Conservation (phyloP, 2,888 invertebrate genomes). For the Microplitis deprimator region DNA sequence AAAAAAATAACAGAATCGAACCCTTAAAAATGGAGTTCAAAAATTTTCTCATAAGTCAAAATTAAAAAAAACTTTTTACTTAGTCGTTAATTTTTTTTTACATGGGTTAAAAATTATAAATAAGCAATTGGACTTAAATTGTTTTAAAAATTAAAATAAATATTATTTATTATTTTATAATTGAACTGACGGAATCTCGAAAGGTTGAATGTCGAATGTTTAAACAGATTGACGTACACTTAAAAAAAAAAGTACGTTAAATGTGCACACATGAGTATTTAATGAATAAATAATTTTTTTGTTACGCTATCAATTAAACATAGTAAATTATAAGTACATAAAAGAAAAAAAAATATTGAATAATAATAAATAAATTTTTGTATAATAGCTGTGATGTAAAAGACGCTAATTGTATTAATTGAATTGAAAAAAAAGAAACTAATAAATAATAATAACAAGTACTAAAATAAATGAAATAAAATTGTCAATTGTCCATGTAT, state of each 20-base stretch:
- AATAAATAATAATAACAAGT: conserved; percentile 16
- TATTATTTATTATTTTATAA: background rate
- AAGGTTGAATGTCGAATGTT: conserved; percentile 22
- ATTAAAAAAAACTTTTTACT: too few species aligned
- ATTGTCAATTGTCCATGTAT: conserved; percentile 30
- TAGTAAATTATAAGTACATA: conserved; percentile 30
- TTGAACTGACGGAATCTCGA: conserved; percentile 5
- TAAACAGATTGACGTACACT: conserved; percentile 62
- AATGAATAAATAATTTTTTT: conserved; percentile 16
- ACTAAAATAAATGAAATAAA: conserved; percentile 31
- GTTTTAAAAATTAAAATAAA: background rate
- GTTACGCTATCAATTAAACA: conserved; percentile 32
- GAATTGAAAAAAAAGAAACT: conserved; percentile 23
- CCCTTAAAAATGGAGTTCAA: too few species aligned
- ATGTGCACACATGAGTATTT: conserved; percentile 53
- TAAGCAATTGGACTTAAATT: background rate
- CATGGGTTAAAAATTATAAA: background rate
- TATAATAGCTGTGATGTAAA: conserved; percentile 15
- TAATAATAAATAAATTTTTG: conserved; percentile 3
- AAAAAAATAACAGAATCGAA: too few species aligned
- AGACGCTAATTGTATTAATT: conserved; percentile 5
- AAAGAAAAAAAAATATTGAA: conserved; percentile 21
- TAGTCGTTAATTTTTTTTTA: background rate
- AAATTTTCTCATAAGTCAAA: too few species aligned
- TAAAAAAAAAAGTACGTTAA: conserved; percentile 43